Evolutionary conservation across 2,113 vertebrate genomes (phyloP), one percentile per base, ranked within the genome.

Genomic region (Abramis brama): DNA sequence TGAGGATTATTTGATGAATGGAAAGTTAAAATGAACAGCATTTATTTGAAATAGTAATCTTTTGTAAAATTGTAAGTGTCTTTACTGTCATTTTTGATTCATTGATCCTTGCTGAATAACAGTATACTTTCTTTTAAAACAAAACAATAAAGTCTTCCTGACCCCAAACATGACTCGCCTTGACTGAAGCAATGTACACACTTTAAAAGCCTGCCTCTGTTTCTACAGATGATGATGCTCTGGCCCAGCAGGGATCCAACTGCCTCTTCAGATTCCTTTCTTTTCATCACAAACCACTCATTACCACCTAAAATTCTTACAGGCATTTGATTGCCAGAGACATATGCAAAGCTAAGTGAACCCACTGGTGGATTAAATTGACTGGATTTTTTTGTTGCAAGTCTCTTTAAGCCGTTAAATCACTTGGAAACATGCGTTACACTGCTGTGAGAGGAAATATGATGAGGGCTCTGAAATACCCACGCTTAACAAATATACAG

Each of bases 391-490:
- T 68, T 82, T 68, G 27, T 70, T 21, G 17, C 62, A 82, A 68
- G 10, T 82, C 79, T 82, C 80, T 82, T 82, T 68, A 82, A 82
- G 79, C 43, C 5, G 27, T 68, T 82, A 82, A 82, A 33, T 82
- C 43, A 50, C 60, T 52, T 23, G 27, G 27, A 82, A 82, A 82
- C 62, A 68, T 6, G 30, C 13, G 5, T 79, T 25, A 21, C 23
- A 6, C n/a, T 81, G n/a, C 43, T 66, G 79, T 81, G 60, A 81
- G 60, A 66, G 60, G n/a, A 66, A 66, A 33, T 21, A 47, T 27
- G 23, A 62, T 6, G 43, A 80, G 36, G 25, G 75, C 74, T 55
- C 43, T 21, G 47, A 77, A 50, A 77, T 55, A 12, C 8, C 47
- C 74, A 77, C 25, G 45, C 45, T 79, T 60, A 36, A 59, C 50